These are phyloP conservation scores for Miltochrista miniata DNA, from an alignment of 2,888 invertebrate genomes.

Conservation along the genomic window DNA sequence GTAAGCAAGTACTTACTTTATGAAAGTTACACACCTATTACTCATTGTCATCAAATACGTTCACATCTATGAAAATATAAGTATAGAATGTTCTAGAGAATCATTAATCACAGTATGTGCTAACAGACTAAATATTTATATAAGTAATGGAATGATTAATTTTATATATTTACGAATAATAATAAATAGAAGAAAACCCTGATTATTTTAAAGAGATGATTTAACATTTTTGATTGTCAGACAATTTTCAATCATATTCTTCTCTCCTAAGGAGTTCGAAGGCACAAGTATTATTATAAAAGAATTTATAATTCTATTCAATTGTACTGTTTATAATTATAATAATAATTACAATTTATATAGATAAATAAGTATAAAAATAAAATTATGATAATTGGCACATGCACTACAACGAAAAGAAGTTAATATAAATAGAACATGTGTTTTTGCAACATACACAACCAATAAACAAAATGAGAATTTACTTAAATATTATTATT, in stretches of 20 bases:
- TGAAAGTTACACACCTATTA: constrained; percentile 70
- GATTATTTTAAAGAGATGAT: constrained; percentile 41
- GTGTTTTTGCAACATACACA: constrained; percentile 15
- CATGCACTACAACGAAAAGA: constrained; percentile 31
- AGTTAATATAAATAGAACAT: constrained; percentile 15
- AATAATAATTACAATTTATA: constrained; percentile 25
- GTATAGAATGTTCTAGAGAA: constrained; percentile 44
- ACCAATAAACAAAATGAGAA: constrained; percentile 37
- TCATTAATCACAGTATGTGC: constrained; percentile 76
- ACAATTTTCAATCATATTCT: constrained; percentile 46
- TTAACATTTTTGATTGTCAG: constrained; percentile 37
- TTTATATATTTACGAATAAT: constrained; percentile 51
- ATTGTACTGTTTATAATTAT: constrained; percentile 48
- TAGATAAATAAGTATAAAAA: constrained; percentile 5
- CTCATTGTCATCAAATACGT: constrained; percentile 51
- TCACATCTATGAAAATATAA: constrained; percentile 65
- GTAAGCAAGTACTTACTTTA: constrained; percentile 44
- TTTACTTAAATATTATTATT: constrained; percentile 29
- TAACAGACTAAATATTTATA: constrained; percentile 63
- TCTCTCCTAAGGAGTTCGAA: constrained; percentile 53
- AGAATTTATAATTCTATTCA: constrained; percentile 51
- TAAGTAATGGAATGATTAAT: constrained; percentile 73
- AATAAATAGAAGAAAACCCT: constrained; percentile 41
- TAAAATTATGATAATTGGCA: constrained; percentile 47
- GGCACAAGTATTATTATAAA: constrained; percentile 54